Percentiles rank a stretch among this genome's conserved stretches.
phyloP scores from a whole-genome alignment of 2,888 invertebrate species.

The Apamea sordens region DNA sequence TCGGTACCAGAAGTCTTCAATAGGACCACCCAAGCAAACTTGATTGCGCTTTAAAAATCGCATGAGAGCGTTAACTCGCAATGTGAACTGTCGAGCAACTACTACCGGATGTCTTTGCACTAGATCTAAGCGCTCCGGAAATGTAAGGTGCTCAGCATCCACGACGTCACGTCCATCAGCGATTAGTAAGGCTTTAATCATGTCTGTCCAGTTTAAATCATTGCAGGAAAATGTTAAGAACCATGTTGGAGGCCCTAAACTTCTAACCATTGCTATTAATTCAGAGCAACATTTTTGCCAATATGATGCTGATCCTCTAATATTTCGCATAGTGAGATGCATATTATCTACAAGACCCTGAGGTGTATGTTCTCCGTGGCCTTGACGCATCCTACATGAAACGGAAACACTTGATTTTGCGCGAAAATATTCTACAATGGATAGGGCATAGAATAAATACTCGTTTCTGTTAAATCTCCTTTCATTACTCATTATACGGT shows the following conservation, averaged over 20 bases:
- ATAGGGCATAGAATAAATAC: constrained; percentile 30
- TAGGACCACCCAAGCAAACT: constrained; percentile 3
- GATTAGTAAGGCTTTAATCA: constrained; percentile 70
- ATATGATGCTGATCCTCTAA: constrained; percentile 69
- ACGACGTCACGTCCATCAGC: constrained; percentile 5
- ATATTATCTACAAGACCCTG: constrained; percentile 58
- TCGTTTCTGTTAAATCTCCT: constrained; percentile 11
- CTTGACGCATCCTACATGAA: constrained; percentile 60
- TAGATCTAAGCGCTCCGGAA: constrained; percentile 19
- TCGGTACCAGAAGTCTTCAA: constrained; percentile 59
- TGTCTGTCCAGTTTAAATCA: constrained; percentile 71
- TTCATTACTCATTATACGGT: background rate
- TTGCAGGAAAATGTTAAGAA: constrained; percentile 70
- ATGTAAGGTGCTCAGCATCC: constrained; percentile 15
- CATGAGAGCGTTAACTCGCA: constrained; percentile 50
- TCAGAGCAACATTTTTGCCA: constrained; percentile 70
- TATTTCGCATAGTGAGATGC: constrained; percentile 72
- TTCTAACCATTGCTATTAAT: constrained; percentile 71
- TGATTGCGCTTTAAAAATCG: background rate
- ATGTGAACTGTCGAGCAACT: constrained; percentile 25
- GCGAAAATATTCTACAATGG: constrained; percentile 8
- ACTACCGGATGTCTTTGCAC: constrained; percentile 41
- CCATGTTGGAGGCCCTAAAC: constrained; percentile 72
- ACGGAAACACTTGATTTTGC: constrained; percentile 19
- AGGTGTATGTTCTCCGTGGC: constrained; percentile 52